Percentiles rank a stretch among this genome's conserved stretches.
Conservation (phyloP, 1,140 invertebrate species). For the Samia ricini region DNA sequence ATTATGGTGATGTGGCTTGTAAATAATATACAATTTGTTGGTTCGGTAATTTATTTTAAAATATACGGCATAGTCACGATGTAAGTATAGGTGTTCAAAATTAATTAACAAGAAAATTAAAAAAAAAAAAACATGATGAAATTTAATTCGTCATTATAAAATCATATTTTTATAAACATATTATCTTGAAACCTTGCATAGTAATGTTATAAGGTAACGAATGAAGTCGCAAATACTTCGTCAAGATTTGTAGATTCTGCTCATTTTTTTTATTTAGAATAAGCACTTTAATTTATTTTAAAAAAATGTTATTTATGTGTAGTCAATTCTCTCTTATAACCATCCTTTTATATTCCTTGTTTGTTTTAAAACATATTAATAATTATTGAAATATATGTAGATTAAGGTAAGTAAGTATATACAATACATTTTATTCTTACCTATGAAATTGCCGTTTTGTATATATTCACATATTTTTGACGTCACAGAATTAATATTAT, state of each 20-base stretch:
- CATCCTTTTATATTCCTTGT: background rate
- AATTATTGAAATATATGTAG: background rate
- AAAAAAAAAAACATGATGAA: constrained; percentile 32
- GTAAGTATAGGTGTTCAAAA: constrained; percentile 44
- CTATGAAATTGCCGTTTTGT: background rate
- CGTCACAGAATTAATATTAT: no score
- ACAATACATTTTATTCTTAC: background rate
- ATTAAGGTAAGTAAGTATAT: background rate
- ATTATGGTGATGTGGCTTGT: constrained; percentile 49
- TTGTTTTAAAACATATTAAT: background rate
- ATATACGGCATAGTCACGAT: background rate
- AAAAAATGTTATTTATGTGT: background rate
- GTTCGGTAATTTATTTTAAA: constrained; percentile 9
- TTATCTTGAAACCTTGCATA: constrained; percentile 56
- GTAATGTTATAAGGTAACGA: constrained; percentile 15
- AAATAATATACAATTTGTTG: constrained; percentile 21
- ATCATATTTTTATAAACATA: constrained; percentile 75
- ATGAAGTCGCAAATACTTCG: background rate
- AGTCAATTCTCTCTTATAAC: background rate
- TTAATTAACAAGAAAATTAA: no score
- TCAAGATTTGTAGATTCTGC: background rate
- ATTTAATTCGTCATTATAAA: constrained; percentile 37
- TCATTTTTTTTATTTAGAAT: background rate
- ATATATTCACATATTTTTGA: no score
- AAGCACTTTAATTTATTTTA: background rate